Percentiles rank a stretch among this genome's conserved stretches.
Conservation (phyloP, 2,797 vertebrate genomes). For the Tachyglossus aculeatus region DNA sequence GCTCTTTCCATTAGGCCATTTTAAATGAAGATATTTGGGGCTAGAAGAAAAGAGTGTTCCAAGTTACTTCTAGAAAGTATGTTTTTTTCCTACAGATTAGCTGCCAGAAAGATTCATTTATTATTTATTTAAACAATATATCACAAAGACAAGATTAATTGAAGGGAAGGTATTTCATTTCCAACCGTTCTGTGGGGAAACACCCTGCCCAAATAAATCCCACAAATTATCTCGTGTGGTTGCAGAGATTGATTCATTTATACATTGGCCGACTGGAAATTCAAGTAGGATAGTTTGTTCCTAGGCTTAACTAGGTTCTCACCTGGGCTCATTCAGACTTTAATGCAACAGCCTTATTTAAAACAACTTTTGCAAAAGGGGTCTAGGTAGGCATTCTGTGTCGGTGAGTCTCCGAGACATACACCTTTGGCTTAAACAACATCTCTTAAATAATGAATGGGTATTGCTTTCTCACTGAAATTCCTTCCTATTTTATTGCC, state of each 20-base stretch:
- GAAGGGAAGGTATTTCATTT: neutral
- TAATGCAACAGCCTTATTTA: neutral
- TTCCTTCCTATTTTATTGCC: too few relatives aligned
- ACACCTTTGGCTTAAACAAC: neutral
- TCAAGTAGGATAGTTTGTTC: neutral
- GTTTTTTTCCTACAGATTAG: neutral
- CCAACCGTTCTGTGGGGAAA: neutral
- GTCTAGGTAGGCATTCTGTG: neutral
- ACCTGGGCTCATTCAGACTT: neutral
- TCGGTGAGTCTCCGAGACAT: neutral
- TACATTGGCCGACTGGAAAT: neutral
- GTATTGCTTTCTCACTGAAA: neutral
- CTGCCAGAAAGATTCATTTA: neutral
- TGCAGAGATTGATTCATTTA: neutral
- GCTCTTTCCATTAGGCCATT: too few relatives aligned
- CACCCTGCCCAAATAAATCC: neutral
- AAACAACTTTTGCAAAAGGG: neutral
- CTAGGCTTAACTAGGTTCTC: neutral
- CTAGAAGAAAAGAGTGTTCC: neutral
- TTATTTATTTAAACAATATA: conserved; percentile 13
- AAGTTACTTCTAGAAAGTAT: neutral
- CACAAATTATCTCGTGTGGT: neutral
- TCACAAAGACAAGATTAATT: neutral
- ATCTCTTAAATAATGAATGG: neutral
- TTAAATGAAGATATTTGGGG: too few relatives aligned